Evolutionary conservation across 2,797 vertebrate species (phyloP).

Genomic region (Uromys caudimaculatus): DNA sequence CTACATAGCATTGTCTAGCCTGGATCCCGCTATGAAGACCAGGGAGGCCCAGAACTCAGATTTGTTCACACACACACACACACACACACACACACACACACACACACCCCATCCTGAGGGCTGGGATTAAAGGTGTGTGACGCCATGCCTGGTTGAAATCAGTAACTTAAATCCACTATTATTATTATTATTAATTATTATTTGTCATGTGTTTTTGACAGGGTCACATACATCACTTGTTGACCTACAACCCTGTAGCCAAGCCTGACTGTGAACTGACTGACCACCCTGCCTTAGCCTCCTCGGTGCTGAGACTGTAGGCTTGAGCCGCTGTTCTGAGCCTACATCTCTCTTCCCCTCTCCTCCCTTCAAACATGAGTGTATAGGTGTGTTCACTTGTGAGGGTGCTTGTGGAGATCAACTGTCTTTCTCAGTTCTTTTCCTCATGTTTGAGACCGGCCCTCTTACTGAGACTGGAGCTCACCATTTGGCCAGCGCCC

Average conservation of each 20-base stretch:
- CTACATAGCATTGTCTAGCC: background rate
- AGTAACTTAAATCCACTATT: background rate
- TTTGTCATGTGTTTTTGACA: background rate
- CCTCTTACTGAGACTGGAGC: background rate
- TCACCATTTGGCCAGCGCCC: background rate
- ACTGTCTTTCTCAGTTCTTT: background rate
- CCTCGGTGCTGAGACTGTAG: background rate
- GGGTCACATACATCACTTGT: background rate
- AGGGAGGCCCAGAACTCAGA: background rate
- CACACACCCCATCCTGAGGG: background rate
- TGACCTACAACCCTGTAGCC: background rate
- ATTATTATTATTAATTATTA: background rate
- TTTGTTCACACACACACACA: no score
- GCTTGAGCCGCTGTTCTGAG: background rate
- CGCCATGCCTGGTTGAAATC: background rate
- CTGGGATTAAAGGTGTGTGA: background rate
- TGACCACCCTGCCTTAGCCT: background rate
- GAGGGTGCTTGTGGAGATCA: background rate
- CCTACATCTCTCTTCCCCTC: no score
- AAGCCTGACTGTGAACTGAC: background rate
- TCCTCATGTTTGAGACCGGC: background rate
- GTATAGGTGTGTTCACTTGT: no score
- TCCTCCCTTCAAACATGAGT: background rate
- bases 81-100: no score
- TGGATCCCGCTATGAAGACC: background rate